Evolutionary conservation across 2,797 vertebrate species (phyloP).

Genomic region (Halcyon chelicuti): DNA sequence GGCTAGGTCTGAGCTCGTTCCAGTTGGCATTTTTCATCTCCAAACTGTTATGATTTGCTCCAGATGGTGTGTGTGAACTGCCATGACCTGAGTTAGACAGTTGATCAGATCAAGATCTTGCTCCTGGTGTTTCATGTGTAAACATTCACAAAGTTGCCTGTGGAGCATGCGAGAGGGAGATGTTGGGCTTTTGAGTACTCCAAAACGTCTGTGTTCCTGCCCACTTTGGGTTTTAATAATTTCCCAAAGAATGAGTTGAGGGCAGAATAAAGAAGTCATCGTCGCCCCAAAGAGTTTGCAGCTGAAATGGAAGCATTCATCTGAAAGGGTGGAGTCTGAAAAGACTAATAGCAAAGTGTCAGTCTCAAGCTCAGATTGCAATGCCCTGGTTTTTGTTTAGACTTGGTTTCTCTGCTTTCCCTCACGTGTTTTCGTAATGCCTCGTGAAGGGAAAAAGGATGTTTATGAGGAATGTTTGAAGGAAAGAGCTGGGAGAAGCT

Average conservation of each 20-base stretch:
- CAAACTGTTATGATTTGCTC: conserved; percentile 14
- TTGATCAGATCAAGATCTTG: neutral
- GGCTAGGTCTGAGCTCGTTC: neutral
- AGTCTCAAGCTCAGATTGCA: neutral
- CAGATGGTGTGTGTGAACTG: conserved; percentile 46
- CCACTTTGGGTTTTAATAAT: neutral
- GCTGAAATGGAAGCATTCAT: neutral
- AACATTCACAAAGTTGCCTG: neutral
- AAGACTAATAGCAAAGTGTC: neutral
- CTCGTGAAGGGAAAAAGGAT: neutral
- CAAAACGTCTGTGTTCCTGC: neutral
- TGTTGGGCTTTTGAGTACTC: neutral
- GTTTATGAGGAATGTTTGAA: neutral
- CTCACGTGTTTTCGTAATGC: neutral
- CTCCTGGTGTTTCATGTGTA: neutral
- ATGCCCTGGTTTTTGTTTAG: neutral
- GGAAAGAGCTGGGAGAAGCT: neutral
- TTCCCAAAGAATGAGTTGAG: neutral
- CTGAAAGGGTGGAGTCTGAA: neutral
- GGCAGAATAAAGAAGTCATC: neutral
- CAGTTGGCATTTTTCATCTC: conserved; percentile 26
- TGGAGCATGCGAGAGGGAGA: neutral
- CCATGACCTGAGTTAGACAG: neutral
- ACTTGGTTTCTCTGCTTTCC: neutral
- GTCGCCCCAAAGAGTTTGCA: neutral